Percentiles rank a stretch among this genome's conserved stretches.
Conservation (phyloP, 2,888 invertebrate genomes). For the Megamerina dolium region DNA sequence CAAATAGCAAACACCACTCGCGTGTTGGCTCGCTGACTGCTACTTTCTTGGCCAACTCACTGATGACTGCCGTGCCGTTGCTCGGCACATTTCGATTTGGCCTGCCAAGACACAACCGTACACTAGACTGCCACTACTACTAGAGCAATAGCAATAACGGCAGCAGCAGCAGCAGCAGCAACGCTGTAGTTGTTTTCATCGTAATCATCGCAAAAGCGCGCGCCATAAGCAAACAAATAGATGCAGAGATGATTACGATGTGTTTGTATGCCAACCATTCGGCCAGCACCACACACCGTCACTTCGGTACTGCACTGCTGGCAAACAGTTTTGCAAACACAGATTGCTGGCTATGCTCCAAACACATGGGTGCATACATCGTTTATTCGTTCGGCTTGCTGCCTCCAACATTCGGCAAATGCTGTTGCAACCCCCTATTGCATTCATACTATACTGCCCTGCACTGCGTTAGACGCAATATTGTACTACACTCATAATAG, state of each 20-base stretch:
- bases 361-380: conserved; percentile 12
- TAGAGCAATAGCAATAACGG: conserved; percentile 26
- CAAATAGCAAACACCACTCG: conserved; percentile 20
- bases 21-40: conserved; percentile 27
- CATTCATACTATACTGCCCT: too few species aligned
- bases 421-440: too few species aligned
- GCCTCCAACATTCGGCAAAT: too few species aligned
- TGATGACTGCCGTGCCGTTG: conserved; percentile 38
- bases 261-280: background rate
- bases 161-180: conserved; percentile 19
- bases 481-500: too few species aligned
- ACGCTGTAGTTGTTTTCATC: conserved; percentile 19
- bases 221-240: conserved; percentile 13
- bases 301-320: conserved; percentile 14
- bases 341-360: conserved; percentile 17
- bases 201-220: conserved; percentile 18
- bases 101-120: conserved; percentile 34
- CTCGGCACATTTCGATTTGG: conserved; percentile 28
- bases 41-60: conserved; percentile 46
- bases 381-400: conserved; percentile 9
- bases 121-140: too few species aligned
- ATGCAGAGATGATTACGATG: conserved; percentile 6
- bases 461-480: too few species aligned
- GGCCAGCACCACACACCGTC: conserved; percentile 8
- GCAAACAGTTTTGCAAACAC: conserved; percentile 4